Evolutionary conservation across 2,888 invertebrate species (phyloP).

Genomic region (Xanthia icteritia): DNA sequence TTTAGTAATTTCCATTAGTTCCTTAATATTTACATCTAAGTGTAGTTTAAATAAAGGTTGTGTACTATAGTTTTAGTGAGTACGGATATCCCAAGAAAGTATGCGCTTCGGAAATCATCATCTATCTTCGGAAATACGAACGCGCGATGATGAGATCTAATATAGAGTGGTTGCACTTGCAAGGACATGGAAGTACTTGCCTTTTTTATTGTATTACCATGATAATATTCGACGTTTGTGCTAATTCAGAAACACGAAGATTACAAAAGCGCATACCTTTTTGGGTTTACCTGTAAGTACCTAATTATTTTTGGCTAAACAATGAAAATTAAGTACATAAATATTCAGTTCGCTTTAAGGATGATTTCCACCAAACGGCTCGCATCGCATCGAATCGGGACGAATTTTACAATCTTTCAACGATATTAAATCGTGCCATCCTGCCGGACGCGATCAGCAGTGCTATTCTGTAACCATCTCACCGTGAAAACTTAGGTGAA

Average conservation of each 20-base stretch:
- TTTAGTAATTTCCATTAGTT: constrained; percentile 48
- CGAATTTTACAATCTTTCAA: no score
- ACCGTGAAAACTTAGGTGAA: no score
- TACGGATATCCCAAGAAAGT: constrained; percentile 5
- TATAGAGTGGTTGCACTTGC: neutral
- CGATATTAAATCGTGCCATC: no score
- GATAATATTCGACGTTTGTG: neutral
- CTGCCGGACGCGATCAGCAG: no score
- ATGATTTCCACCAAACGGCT: no score
- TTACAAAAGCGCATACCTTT: neutral
- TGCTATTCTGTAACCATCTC: no score
- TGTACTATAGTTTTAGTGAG: constrained; percentile 54
- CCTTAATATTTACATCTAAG: constrained; percentile 51
- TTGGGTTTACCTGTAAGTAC: constrained; percentile 24
- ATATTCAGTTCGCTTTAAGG: constrained; percentile 48
- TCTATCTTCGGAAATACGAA: neutral
- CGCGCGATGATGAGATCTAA: neutral
- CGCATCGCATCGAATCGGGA: no score
- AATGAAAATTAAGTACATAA: constrained; percentile 40
- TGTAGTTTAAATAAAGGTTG: constrained; percentile 65
- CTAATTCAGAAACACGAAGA: neutral
- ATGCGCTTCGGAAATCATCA: neutral
- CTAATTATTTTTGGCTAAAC: constrained; percentile 37
- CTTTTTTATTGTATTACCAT: neutral
- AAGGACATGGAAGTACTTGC: no score